phyloP scores from a whole-genome alignment of 1,140 invertebrate genomes.

The Sarcophaga bullata region DNA sequence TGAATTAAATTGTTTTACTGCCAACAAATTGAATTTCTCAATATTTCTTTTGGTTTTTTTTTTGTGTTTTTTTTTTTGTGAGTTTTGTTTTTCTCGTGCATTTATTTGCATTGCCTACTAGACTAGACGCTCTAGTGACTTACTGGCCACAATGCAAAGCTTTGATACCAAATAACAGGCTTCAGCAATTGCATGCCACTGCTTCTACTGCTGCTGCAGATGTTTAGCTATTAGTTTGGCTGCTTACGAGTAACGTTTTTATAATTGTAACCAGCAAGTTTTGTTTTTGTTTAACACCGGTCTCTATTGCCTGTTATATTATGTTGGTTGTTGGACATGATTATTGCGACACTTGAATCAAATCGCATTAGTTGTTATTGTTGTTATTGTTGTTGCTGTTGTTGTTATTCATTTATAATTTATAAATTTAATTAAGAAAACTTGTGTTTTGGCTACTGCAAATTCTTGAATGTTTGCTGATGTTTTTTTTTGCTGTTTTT shows the following conservation, averaged over 20 bases:
- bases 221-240: too few species aligned
- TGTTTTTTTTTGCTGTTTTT: not conserved
- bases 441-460: not conserved
- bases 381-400: not conserved
- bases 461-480: slow-evolving; percentile 24
- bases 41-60: not conserved
- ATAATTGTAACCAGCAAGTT: too few species aligned
- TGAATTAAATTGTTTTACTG: not conserved
- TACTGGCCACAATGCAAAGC: not conserved
- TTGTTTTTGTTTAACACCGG: too few species aligned
- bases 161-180: not conserved
- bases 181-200: not conserved
- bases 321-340: not conserved
- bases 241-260: too few species aligned
- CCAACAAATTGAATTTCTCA: slow-evolving; percentile 6
- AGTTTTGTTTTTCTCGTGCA: not conserved
- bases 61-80: not conserved
- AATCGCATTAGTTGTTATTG: not conserved
- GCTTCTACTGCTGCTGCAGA: too few species aligned
- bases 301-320: not conserved
- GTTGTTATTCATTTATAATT: not conserved
- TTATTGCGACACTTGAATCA: not conserved
- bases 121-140: not conserved
- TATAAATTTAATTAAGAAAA: not conserved
- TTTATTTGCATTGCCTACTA: too few species aligned